Percentiles rank a stretch among this genome's conserved stretches.
These are phyloP conservation scores for Gnathonemus echidnorhynchus DNA, from an alignment of 2,113 vertebrate genomes.

Conservation along the genomic window DNA sequence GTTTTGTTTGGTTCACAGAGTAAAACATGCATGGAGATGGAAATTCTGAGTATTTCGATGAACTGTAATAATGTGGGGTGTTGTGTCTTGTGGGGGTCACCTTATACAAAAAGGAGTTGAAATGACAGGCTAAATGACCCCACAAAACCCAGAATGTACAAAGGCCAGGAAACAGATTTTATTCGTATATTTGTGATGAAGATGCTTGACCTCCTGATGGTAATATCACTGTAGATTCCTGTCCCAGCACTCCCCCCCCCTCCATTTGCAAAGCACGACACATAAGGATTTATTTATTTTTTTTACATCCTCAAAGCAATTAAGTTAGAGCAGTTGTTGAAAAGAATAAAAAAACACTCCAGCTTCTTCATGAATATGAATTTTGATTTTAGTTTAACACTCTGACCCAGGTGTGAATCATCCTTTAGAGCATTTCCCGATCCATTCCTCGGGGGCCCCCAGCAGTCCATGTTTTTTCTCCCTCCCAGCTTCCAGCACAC, in stretches of 20 bases:
- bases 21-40: not conserved
- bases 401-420: constrained; percentile 7
- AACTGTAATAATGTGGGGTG: not conserved
- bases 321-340: not conserved
- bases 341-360: not conserved
- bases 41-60: not conserved
- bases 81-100: not conserved
- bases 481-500: not conserved
- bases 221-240: not conserved
- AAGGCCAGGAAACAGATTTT: not conserved
- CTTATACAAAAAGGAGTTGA: not conserved
- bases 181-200: not conserved
- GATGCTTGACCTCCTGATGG: not conserved
- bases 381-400: constrained; percentile 10
- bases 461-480: not conserved
- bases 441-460: not conserved
- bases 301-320: constrained; percentile 10
- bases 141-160: not conserved
- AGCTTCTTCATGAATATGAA: constrained; percentile 12
- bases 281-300: not conserved
- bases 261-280: not conserved
- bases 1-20: not conserved
- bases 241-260: not conserved
- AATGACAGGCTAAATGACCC: not conserved
- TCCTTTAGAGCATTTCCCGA: not conserved